A percentile compares a stretch with the other conserved stretches of the same genome.
Conservation (phyloP, 2,888 invertebrate genomes). For the Microctonus hyperodae region DNA sequence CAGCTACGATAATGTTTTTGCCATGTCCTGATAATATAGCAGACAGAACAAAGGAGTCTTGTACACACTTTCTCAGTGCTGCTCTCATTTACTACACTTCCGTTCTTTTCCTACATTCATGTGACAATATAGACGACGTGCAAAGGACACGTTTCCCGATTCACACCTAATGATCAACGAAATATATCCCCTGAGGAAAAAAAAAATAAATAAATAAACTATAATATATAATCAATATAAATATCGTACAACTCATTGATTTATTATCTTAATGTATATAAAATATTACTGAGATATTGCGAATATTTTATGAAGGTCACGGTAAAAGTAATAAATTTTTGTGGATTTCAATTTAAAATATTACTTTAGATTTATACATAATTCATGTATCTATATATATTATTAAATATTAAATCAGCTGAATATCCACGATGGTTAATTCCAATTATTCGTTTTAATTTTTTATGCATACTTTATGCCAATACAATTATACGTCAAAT, state of each 20-base stretch:
- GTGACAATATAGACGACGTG: neutral
- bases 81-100: constrained; percentile 6
- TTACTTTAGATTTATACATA: neutral
- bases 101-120: neutral
- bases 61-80: neutral
- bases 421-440: neutral
- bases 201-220: neutral
- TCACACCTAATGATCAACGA: neutral
- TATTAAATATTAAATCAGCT: neutral
- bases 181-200: neutral
- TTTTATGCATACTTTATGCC: constrained; percentile 9
- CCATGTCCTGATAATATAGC: neutral
- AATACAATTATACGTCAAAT: neutral
- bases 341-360: neutral
- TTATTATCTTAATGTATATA: constrained; percentile 1
- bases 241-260: neutral
- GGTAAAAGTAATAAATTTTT: neutral
- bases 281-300: neutral
- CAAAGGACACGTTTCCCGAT: neutral
- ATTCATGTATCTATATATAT: neutral
- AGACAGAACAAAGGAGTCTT: neutral
- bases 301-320: neutral
- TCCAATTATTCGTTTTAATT: constrained; percentile 4
- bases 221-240: neutral
- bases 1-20: neutral